These are phyloP conservation scores for Urosaurus nigricauda DNA, from an alignment of 2,797 vertebrate species.

Conservation along the genomic window DNA sequence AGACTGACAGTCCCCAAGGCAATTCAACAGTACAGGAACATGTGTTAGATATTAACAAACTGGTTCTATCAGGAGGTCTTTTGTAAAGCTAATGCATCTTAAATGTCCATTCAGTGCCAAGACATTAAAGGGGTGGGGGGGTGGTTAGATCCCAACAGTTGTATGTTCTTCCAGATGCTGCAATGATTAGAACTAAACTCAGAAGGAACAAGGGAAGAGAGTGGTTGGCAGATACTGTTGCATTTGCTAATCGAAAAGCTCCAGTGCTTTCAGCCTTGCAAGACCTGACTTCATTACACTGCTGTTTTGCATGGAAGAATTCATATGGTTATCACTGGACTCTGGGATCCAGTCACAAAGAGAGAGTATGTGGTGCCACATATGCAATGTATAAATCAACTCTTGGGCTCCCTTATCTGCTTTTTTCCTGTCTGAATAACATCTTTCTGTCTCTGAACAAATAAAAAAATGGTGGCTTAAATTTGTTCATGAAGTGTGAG, in stretches of 20 bases:
- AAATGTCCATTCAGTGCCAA: too few relatives aligned
- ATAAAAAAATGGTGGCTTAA: background rate
- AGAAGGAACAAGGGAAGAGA: background rate
- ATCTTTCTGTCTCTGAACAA: constrained; percentile 23
- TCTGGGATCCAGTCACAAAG: background rate
- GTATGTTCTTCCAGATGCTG: background rate
- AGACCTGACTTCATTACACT: background rate
- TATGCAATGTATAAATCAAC: background rate
- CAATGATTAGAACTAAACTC: background rate
- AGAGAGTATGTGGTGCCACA: background rate
- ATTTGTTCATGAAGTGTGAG: background rate
- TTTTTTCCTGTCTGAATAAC: background rate
- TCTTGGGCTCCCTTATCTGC: background rate
- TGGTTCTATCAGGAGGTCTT: too few relatives aligned
- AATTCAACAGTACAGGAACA: too few relatives aligned
- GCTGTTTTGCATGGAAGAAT: background rate
- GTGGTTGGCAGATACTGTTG: background rate
- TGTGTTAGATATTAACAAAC: too few relatives aligned
- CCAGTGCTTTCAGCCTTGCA: background rate
- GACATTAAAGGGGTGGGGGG: too few relatives aligned
- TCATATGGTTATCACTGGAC: background rate
- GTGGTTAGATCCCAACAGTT: too few relatives aligned
- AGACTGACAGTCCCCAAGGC: too few relatives aligned
- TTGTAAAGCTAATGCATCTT: too few relatives aligned
- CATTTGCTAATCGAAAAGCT: background rate